Evolutionary conservation across 2,797 vertebrate genomes (phyloP).

Genomic region (Pangasius mekongensis): DNA sequence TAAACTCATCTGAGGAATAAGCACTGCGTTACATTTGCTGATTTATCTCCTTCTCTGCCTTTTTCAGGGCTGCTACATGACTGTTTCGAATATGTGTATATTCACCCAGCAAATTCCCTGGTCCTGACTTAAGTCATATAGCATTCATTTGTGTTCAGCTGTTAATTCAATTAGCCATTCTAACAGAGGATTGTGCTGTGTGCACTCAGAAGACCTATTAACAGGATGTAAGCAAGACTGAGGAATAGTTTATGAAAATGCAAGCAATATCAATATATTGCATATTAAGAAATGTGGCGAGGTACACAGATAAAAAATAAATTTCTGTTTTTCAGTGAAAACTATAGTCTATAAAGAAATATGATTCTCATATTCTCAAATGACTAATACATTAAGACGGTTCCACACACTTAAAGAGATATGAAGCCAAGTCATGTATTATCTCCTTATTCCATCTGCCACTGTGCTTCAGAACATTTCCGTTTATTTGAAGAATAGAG

Average conservation of each 20-base stretch:
- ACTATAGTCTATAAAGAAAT: conserved; percentile 22
- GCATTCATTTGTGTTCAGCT: conserved; percentile 24
- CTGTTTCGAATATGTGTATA: conserved; percentile 15
- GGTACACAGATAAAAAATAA: conserved; percentile 3
- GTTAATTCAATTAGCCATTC: conserved; percentile 15
- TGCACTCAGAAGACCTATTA: background rate
- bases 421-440: conserved; percentile 23
- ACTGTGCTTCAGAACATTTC: conserved; percentile 49
- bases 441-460: conserved; percentile 40
- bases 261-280: background rate
- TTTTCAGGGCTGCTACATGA: conserved; percentile 30
- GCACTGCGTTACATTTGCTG: conserved; percentile 31
- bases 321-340: conserved; percentile 5
- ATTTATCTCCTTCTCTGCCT: conserved; percentile 49
- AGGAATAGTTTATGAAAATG: conserved; percentile 10
- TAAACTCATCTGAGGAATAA: conserved; percentile 48
- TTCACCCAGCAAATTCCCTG: conserved; percentile 18
- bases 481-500: conserved; percentile 27
- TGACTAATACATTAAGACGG: background rate
- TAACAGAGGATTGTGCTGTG: conserved; percentile 5
- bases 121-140: background rate
- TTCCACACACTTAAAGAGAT: conserved; percentile 7
- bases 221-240: background rate
- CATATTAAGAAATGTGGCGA: background rate
- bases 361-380: conserved; percentile 19